phyloP scores from a whole-genome alignment of 2,797 vertebrate species.

The Amniataba percoides region DNA sequence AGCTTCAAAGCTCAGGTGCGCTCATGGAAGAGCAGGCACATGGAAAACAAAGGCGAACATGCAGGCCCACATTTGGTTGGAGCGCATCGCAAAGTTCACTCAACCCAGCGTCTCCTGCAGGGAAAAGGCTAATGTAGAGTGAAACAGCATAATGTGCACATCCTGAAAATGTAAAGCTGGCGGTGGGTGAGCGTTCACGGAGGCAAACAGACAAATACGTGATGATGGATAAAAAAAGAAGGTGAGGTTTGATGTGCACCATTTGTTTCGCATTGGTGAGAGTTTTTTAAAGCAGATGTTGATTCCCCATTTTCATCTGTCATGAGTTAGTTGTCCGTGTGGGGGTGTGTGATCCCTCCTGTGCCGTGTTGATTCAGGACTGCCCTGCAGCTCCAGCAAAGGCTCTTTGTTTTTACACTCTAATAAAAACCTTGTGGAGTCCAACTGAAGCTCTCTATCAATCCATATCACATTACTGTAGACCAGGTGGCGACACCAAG shows the following conservation, averaged over 20 bases:
- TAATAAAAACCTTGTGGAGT: conserved; percentile 81
- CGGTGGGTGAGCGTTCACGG: conserved; percentile 40
- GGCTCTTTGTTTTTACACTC: conserved; percentile 70
- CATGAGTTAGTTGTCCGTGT: conserved; percentile 74
- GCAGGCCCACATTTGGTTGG: conserved; percentile 69
- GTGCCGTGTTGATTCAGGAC: conserved; percentile 78
- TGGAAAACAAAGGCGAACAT: conserved; percentile 80
- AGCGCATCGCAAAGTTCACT: conserved; percentile 78
- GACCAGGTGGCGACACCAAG: conserved; percentile 8
- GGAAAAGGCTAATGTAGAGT: conserved; percentile 79
- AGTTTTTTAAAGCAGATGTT: conserved; percentile 55
- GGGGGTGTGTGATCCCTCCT: conserved; percentile 69
- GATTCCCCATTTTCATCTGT: conserved; percentile 79
- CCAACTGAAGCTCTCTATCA: conserved; percentile 32
- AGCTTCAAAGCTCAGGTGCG: conserved; percentile 86
- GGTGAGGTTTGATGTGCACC: conserved; percentile 29
- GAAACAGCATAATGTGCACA: conserved; percentile 68
- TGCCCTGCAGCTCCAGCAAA: conserved; percentile 67
- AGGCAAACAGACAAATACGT: conserved; percentile 22
- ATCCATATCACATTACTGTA: conserved; percentile 15
- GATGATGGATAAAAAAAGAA: conserved; percentile 36
- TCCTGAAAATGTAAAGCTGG: conserved; percentile 51
- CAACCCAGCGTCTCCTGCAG: conserved; percentile 71
- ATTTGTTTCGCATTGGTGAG: conserved; percentile 36
- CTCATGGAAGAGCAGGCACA: conserved; percentile 85